Conservation (phyloP, 1,140 invertebrate genomes). For the Anastrepha ludens region DNA sequence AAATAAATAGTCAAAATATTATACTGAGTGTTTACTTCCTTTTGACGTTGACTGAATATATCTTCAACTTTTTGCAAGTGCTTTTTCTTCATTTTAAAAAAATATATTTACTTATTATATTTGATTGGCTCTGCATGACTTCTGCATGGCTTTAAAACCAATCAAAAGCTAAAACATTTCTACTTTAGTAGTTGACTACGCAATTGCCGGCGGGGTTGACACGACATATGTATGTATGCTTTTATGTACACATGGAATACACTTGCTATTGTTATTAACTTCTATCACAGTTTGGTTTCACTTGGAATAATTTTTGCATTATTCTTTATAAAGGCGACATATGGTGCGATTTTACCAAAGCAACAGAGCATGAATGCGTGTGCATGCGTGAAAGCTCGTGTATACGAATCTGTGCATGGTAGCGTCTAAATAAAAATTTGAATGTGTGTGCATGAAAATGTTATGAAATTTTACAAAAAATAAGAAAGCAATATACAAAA, state of each 20-base stretch:
- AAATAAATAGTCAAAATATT: too few species aligned
- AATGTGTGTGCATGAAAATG: background rate
- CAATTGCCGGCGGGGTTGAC: too few species aligned
- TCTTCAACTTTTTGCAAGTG: too few species aligned
- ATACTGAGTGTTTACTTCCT: too few species aligned
- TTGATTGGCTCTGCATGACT: too few species aligned
- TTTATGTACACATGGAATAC: background rate
- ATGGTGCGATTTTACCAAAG: background rate
- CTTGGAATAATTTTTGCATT: slow-evolving; percentile 37
- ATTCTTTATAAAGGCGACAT: slow-evolving; percentile 39
- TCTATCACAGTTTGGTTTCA: background rate
- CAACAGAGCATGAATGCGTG: slow-evolving; percentile 13
- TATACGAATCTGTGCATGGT: background rate
- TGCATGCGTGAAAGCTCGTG: background rate
- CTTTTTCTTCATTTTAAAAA: too few species aligned
- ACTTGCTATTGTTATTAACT: background rate
- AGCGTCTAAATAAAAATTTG: background rate
- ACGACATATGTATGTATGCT: background rate
- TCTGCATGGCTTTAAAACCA: too few species aligned
- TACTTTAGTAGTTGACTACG: too few species aligned
- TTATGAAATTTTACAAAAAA: background rate
- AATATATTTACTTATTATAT: too few species aligned
- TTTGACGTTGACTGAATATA: too few species aligned
- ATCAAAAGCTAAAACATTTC: too few species aligned
- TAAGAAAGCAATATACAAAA: background rate